Base-by-base conservation (phyloP, 1,140 invertebrate genomes). In the Meteorus sp. region DNA sequence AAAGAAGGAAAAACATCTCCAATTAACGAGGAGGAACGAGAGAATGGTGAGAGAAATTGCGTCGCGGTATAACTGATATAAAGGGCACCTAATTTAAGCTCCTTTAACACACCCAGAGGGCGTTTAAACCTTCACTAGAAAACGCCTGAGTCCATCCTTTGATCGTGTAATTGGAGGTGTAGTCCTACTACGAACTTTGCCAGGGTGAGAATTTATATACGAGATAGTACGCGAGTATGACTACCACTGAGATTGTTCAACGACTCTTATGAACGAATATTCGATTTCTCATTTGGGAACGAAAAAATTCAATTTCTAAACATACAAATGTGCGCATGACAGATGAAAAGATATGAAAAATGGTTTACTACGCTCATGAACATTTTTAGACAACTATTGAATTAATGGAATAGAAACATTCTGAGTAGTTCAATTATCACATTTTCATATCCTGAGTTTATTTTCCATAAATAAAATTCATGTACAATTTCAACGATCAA, bases 111-210 rank as follows among this genome's bases (percentile, higher is more conserved):
- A 43, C 31, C 17, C 63, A 47, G 56, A 62, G 56, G 19, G 9
- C 23, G 0, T 27, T 6, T 45, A 7, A n/a, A 19, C 4, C 33
- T 17, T 20, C 19, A 11, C 13, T 19, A 31, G 13, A 11, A 23
- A 51, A 51, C 47, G 56, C 27, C 47, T 51, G 52, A 55, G 50
- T 39, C 60, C 53, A 50, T 64, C 65, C 68, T 73, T 73, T 72
- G 71, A 75, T 67, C 66, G 61, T 61, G 61, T 72, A 68, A 74
- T 75, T 69, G 69, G 63, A 68, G 66, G 62, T 70, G 68, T 70
- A 41, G 51, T 35, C 35, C 48, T 47, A 48, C 19, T 13, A 13
- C 23, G 44, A 23, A 47, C 31, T 57, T 47, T 15, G 19, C 23
- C n/a, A n/a, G n/a, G n/a, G n/a, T n/a, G n/a, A n/a, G n/a, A n/a